Conservation (phyloP, 2,888 invertebrate genomes). For the Galeopsomyia nigrocyanea region DNA sequence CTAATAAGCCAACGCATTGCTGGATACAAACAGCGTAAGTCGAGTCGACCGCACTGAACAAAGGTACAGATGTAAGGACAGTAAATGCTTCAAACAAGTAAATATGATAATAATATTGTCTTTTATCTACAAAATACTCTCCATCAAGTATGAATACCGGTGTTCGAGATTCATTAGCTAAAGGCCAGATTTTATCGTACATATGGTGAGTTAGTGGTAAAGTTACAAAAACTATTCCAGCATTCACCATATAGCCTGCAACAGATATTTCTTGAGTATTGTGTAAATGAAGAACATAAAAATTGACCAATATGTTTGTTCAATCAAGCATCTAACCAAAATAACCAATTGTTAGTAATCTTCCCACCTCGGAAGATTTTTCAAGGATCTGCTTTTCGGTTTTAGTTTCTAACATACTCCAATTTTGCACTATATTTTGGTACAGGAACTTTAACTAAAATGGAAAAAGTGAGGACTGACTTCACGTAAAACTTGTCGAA, state of each 20-base stretch:
- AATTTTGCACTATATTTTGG: background rate
- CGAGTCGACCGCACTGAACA: slow-evolving; percentile 2
- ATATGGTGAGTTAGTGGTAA: background rate
- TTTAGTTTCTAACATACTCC: background rate
- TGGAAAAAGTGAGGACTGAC: too few species aligned
- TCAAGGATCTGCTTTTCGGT: background rate
- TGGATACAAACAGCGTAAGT: slow-evolving; percentile 4
- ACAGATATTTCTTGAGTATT: background rate
- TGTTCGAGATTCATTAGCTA: background rate
- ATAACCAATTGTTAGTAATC: slow-evolving; percentile 1
- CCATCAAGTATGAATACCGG: background rate
- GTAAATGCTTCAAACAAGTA: background rate
- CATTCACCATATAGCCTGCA: background rate
- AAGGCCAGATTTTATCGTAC: background rate
- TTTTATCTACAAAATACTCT: background rate
- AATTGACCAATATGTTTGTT: background rate
- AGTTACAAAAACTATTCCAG: background rate
- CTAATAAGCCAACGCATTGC: slow-evolving; percentile 6
- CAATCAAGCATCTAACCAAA: background rate
- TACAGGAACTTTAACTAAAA: background rate
- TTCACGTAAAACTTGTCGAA: too few species aligned
- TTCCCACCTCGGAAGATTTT: background rate
- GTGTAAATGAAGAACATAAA: background rate
- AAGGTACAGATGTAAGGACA: background rate
- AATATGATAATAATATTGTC: background rate